These are phyloP conservation scores for Euproctis similis DNA, from an alignment of 2,888 invertebrate species.

Conservation along the genomic window DNA sequence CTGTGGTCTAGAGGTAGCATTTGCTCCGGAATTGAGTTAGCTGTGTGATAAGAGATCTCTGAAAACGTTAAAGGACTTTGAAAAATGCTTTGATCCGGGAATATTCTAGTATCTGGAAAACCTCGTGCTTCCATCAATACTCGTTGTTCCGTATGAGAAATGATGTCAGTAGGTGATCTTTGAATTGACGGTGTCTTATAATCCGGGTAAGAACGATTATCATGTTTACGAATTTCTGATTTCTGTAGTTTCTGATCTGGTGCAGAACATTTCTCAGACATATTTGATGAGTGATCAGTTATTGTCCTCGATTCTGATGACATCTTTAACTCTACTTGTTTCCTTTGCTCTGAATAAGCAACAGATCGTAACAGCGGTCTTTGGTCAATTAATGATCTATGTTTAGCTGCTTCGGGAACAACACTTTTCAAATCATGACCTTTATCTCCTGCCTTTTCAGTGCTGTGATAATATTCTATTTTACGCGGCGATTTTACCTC, in stretches of 20 bases:
- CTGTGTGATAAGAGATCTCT: constrained; percentile 1
- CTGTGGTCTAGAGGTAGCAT: constrained; percentile 7
- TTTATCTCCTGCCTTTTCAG: constrained; percentile 13
- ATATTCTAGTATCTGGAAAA: background rate
- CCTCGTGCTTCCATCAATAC: background rate
- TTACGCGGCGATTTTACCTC: constrained; percentile 5
- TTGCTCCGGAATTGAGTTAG: constrained; percentile 7
- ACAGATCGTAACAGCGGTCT: constrained; percentile 5
- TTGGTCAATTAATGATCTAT: constrained; percentile 4
- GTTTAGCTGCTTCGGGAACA: constrained; percentile 2
- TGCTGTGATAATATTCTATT: constrained; percentile 8
- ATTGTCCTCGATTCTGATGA: constrained; percentile 4
- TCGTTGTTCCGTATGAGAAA: constrained; percentile 3
- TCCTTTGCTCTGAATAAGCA: constrained; percentile 1
- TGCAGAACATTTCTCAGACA: background rate
- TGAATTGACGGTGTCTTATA: constrained; percentile 1
- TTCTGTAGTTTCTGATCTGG: background rate
- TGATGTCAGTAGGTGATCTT: constrained; percentile 4
- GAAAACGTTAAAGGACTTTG: constrained; percentile 2
- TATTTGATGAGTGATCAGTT: constrained; percentile 1
- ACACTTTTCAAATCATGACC: constrained; percentile 11
- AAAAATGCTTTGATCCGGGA: constrained; percentile 3
- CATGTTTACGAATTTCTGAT: constrained; percentile 1
- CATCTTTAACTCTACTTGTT: constrained; percentile 4
- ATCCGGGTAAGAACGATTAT: background rate